Conservation (phyloP, 2,888 invertebrate genomes). For the Ferrisia virgata region DNA sequence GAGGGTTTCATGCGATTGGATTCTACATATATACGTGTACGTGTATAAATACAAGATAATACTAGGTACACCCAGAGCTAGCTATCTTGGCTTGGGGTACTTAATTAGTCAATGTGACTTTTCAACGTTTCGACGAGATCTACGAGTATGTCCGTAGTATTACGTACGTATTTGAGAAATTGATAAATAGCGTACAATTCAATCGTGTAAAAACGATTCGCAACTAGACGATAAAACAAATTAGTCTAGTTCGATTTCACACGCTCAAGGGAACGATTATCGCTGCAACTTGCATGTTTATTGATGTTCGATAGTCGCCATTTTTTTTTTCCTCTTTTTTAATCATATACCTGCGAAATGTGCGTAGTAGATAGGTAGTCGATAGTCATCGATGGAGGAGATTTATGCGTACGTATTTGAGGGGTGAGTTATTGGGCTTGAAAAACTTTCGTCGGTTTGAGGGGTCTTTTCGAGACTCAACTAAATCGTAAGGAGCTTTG, state of each 20-base stretch:
- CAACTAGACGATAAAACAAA: not conserved
- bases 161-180: not conserved
- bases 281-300: not conserved
- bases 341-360: constrained; percentile 8
- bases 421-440: not conserved
- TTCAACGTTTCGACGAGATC: not conserved
- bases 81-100: not conserved
- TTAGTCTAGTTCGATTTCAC: not conserved
- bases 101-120: not conserved
- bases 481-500: not conserved
- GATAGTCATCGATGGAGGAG: not conserved
- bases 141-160: no score
- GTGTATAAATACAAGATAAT: no score
- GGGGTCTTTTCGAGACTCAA: not conserved
- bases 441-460: not conserved
- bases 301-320: not conserved
- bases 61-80: no score
- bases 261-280: not conserved
- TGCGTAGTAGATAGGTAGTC: no score
- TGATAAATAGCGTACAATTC: not conserved
- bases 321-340: not conserved
- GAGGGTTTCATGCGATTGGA: not conserved
- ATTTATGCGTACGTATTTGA: not conserved
- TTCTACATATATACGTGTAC: not conserved
- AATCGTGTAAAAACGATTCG: not conserved